Base-by-base conservation (phyloP, 2,888 invertebrate species). In the Drosophila lacicola region DNA sequence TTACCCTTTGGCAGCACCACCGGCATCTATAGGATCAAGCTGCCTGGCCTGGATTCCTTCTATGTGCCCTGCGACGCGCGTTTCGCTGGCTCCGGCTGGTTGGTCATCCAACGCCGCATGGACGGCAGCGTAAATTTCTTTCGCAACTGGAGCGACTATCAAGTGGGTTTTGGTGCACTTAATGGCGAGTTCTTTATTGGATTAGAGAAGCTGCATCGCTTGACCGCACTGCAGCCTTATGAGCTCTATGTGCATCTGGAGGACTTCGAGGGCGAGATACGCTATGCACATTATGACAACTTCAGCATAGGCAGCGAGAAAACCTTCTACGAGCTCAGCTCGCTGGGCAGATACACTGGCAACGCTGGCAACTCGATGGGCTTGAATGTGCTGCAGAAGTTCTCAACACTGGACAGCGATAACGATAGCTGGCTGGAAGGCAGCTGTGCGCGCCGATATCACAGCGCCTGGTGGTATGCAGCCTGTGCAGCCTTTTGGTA, bases 401-500 rank as follows among this genome's bases (percentile, higher is more conserved):
- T 95, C 82, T 95, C 95, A 0, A 95, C 95, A 0, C 92, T 92
- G 41, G 95, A 95, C 84, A 90, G 93, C 39, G 95, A 96, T 86
- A 94, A 95, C 70, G 95, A 96, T 82, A 93, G 93, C 17, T 95
- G 95, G 95, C 93, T 92, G n/a, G 95, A 95, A 51, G 95, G 95
- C 2, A 94, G 94, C 58, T 96, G 95, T 90, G 95, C 95, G 0
- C 90, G 92, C 39, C 93, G 94, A 56, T 95, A 95, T 77, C 93
- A 94, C 3, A 95, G 95, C 0, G 95, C 94, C 4, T 96, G 95
- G 95, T 96, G 96, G 96, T 95, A 95, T 88, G 94, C 94, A 78
- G 94, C 94, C 49, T 95, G 95, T 78, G 95, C 95, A 74, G 94
- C 62, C 17, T 56, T 94, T 74, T 94, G 94, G 94, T 94, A 80